Percentiles rank a stretch among this genome's conserved stretches.
phyloP scores from a whole-genome alignment of 2,113 vertebrate genomes.

The Hydrochoerus hydrochaeris region DNA sequence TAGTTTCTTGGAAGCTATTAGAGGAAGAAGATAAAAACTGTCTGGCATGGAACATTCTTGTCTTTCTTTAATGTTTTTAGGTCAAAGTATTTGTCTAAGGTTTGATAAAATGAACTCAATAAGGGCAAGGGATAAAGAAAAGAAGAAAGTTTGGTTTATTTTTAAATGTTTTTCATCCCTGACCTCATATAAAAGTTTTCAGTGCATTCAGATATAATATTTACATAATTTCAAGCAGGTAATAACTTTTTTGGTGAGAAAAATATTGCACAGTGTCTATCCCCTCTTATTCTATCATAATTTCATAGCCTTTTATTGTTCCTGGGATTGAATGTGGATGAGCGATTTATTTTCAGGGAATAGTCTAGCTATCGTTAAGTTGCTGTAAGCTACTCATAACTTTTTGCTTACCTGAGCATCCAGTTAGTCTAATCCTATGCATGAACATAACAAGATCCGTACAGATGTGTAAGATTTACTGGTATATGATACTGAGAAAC shows the following conservation, averaged over 20 bases:
- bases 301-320: slow-evolving; percentile 45
- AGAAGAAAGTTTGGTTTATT: slow-evolving; percentile 59
- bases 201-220: slow-evolving; percentile 39
- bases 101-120: slow-evolving; percentile 63
- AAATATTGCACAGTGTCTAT: slow-evolving; percentile 53
- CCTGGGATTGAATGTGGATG: not conserved
- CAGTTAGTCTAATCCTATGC: not conserved
- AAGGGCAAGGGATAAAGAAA: slow-evolving; percentile 38
- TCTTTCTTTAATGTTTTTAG: slow-evolving; percentile 51
- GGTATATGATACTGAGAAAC: not conserved
- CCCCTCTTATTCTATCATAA: not conserved
- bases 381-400: slow-evolving; percentile 42
- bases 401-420: slow-evolving; percentile 51
- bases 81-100: slow-evolving; percentile 63
- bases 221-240: slow-evolving; percentile 65
- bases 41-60: slow-evolving; percentile 74
- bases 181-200: slow-evolving; percentile 44
- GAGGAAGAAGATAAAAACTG: slow-evolving; percentile 80
- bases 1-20: slow-evolving; percentile 81
- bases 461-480: not conserved
- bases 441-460: not conserved
- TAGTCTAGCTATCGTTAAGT: not conserved
- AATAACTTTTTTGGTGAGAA: slow-evolving; percentile 67
- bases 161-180: slow-evolving; percentile 59
- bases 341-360: slow-evolving; percentile 40